Evolutionary conservation across 2,797 vertebrate genomes (phyloP), one percentile per base, ranked within the genome.

Genomic region (Acipenser ruthenus): DNA sequence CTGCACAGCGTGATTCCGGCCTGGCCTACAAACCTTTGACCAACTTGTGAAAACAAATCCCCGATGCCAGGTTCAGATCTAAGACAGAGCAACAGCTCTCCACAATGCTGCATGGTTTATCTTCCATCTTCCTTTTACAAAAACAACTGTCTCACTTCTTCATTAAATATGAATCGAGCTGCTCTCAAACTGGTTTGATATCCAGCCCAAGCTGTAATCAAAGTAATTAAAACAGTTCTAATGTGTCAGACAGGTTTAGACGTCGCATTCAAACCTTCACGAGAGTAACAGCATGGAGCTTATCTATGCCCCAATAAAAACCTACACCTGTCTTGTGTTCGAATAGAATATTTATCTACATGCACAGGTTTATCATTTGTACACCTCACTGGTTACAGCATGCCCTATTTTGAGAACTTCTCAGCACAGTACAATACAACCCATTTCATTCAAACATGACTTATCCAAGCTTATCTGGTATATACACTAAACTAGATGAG

Each of bases 91-190:
- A 8, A 6, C 53, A 56, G 52, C 56, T 66, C 37, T n/a, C 53
- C 10, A 55, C 64, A 65, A 50, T 15, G 50, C 1, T 48, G 5
- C 49, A 60, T 60, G 49, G 51, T 18, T 52, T 49, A 62, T 49
- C 59, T 61, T 47, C 60, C 18, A 37, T 47, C n/a, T 8, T 15
- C 10, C 18, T 62, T 48, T 50, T 49, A 60, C 55, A 61, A 61
- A 58, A 62, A 15, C 23, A 13, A 49, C 10, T 2, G 65, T 59
- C 3, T 37, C 23, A 37, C 23, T 37, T 37, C 23, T 49, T 66
- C 53, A 58, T 58, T 58, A 66, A 66, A 58, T 49, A 66, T 66
- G 15, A 66, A 66, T 47, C 47, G 47, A 37, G 63, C 5, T 48
- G 55, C 64, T 58, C 6, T 58, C 55, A 11, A n/a, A 10, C 55